Base-by-base conservation (phyloP, 2,113 vertebrate species). In the Dasyurus viverrinus region DNA sequence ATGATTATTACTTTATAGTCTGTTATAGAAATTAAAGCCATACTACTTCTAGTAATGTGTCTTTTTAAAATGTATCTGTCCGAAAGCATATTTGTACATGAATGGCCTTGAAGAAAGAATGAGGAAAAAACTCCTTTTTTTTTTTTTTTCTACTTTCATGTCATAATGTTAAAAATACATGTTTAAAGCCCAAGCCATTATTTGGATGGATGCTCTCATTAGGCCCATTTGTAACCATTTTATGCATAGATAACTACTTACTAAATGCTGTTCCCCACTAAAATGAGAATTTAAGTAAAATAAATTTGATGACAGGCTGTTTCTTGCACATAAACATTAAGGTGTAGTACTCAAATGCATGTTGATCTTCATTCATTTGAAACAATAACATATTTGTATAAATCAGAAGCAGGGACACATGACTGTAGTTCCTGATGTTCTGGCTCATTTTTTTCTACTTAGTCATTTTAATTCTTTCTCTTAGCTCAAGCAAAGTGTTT, bases 271-370 rank as follows among this genome's bases (percentile, higher is more conserved):
- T n/a, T 96, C 96, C 95, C 55, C 14, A 92, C 95, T 89, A 94
- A 97, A 96, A 60, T 53, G 22, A 92, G 93, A 97, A 96, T 96
- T 96, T 95, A 95, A 90, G 91, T 92, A 92, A 94, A 68, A 54
- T 53, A 94, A 90, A 89, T 89, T 94, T 97, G 92, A 92, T 92
- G 91, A 47, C 91, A 47, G 54, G 16, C 25, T 92, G 68, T 42
- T 55, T 9, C 60, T 95, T 95, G 89, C 93, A 93, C 93, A 53
- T 54, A 92, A 96, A 60, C 42, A 68, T 16, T 89, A 93, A 68
- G 52, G 93, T 19, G 42, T 0, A 90, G 53, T 91, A 94, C 89
- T 93, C 46, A 2, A 89, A 54, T 89, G 68, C 91, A 90, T 91
- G 8, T 46, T 94, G 55, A 11, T 92, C 90, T 94, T 76, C 23